A percentile compares a stretch with the other conserved stretches of the same genome.
phyloP scores from a whole-genome alignment of 2,113 vertebrate species.

The Elanoides forficatus region DNA sequence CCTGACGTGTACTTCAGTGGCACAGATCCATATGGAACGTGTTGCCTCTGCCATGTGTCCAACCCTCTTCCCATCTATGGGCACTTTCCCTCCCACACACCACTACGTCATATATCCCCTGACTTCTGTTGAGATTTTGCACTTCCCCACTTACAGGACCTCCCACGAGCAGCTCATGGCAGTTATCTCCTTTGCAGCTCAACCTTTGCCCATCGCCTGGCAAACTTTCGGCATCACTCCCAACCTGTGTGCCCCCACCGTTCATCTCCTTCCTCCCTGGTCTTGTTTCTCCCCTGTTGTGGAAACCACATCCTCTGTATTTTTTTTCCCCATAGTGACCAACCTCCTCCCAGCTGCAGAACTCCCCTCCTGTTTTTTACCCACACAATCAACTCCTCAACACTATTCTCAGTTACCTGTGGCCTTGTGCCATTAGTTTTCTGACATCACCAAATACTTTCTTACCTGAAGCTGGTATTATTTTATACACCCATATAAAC shows the following conservation, averaged over 20 bases:
- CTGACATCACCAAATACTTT: not conserved
- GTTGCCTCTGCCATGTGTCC: not conserved
- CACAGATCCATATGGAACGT: not conserved
- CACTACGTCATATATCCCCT: not conserved
- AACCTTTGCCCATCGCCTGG: not conserved
- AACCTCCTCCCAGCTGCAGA: not conserved
- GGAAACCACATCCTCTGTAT: not conserved
- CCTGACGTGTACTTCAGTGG: not conserved
- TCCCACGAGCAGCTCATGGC: slow-evolving; percentile 2
- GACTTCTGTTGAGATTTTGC: slow-evolving; percentile 4
- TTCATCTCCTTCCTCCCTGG: not conserved
- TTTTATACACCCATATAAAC: not conserved
- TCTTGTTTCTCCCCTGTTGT: not conserved
- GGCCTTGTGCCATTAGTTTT: not conserved
- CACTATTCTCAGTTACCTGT: not conserved
- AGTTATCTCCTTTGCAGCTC: not conserved
- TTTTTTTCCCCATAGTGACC: not conserved
- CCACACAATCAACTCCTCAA: not conserved
- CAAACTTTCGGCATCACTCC: not conserved
- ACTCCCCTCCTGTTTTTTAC: not conserved
- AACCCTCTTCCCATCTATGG: slow-evolving; percentile 25
- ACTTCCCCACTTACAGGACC: not conserved
- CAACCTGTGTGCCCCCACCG: accelerated
- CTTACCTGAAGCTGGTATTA: not conserved
- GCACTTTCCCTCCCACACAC: not conserved